phyloP scores from a whole-genome alignment of 1,140 invertebrate species.

The Copidosoma floridanum region DNA sequence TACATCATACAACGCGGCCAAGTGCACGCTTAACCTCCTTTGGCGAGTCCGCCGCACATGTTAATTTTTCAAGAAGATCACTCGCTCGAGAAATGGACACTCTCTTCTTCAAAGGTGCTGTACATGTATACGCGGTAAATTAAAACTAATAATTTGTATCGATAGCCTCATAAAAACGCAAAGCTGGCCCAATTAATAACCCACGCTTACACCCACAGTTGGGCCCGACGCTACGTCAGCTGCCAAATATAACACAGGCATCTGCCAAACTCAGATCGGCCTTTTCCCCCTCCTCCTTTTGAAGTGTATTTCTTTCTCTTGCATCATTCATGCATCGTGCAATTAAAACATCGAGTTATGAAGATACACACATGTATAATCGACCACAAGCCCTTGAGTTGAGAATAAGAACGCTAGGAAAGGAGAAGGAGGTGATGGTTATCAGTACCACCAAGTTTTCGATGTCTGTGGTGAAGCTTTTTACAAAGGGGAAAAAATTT shows the following conservation, averaged over 20 bases:
- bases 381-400: neutral
- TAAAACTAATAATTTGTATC: constrained; percentile 27
- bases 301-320: too few species aligned
- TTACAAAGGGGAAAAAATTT: too few species aligned
- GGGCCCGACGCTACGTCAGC: constrained; percentile 23
- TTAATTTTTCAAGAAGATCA: constrained; percentile 18
- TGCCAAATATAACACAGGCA: constrained; percentile 3
- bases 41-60: constrained; percentile 22
- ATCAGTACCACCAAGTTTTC: neutral
- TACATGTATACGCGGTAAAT: constrained; percentile 9
- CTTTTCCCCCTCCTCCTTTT: neutral
- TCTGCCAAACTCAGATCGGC: neutral
- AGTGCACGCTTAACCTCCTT: constrained; percentile 8
- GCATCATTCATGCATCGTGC: neutral
- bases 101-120: too few species aligned
- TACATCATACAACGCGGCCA: constrained; percentile 1
- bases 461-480: too few species aligned
- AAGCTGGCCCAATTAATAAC: constrained; percentile 8
- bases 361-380: constrained; percentile 12
- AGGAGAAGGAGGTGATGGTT: neutral
- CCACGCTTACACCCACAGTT: neutral
- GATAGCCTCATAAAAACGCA: constrained; percentile 22
- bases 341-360: constrained; percentile 9
- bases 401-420: neutral
- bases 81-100: too few species aligned